Conservation (phyloP, 1,140 invertebrate genomes). For the Psix sp. region DNA sequence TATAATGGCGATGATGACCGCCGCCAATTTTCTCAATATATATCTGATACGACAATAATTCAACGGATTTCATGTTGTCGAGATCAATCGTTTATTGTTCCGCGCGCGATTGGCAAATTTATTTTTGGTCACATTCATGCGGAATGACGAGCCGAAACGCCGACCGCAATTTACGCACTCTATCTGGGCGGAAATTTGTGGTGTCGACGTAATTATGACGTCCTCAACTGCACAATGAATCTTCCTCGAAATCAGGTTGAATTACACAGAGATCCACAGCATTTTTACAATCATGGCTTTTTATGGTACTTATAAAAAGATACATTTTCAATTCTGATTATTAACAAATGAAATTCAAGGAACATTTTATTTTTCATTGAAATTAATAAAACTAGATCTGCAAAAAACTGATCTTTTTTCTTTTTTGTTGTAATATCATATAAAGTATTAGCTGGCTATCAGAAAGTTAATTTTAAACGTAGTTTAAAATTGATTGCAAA, state of each 20-base stretch:
- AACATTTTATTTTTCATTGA: too few relatives aligned
- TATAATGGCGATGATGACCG: constrained; percentile 76
- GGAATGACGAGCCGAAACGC: constrained; percentile 28
- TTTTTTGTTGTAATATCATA: too few relatives aligned
- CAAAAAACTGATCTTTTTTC: too few relatives aligned
- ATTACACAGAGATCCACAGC: background rate
- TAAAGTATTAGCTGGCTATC: too few relatives aligned
- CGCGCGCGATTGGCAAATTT: constrained; percentile 27
- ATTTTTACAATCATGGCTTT: too few relatives aligned
- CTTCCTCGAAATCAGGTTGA: constrained; percentile 27
- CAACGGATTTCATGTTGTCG: constrained; percentile 62
- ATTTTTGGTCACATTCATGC: constrained; percentile 49
- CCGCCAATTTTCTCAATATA: constrained; percentile 74
- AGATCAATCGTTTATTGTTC: constrained; percentile 62
- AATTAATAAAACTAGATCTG: too few relatives aligned
- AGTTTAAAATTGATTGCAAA: too few relatives aligned
- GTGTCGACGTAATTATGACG: constrained; percentile 43
- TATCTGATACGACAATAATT: constrained; percentile 71
- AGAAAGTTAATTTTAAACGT: too few relatives aligned
- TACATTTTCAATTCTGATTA: background rate
- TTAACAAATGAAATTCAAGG: too few relatives aligned
- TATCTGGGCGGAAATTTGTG: constrained; percentile 48
- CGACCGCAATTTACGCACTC: constrained; percentile 42
- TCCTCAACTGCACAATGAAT: constrained; percentile 36
- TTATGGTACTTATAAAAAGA: too few relatives aligned